Evolutionary conservation across 2,113 vertebrate genomes (phyloP), one percentile per base, ranked within the genome.

Genomic region (Prunella fulvescens): DNA sequence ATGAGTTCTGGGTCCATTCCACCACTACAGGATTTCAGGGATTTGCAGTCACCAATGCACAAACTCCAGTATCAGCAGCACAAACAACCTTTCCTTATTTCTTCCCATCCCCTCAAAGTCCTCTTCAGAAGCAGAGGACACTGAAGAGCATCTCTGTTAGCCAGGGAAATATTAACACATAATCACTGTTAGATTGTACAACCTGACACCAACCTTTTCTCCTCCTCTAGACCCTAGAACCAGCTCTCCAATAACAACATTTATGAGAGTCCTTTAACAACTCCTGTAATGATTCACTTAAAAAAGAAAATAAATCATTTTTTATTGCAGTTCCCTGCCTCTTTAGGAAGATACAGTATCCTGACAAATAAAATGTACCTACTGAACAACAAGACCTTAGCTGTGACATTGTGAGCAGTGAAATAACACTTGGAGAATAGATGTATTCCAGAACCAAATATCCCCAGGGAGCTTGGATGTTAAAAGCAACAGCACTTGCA

Each of bases 401-500:
- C 92, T 77, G 92, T 90, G 95, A 90, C 81, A 93, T 57, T 86
- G 91, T 57, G 81, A 94, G 77, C 61, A 72, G 72, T 44, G 89
- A 95, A 95, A 90, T 87, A 96, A 92, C 90, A 78, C 67, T 66
- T 57, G 48, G 91, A 96, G 73, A 84, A 90, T 26, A 90, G 86
- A 95, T 81, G 85, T 88, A 92, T 95, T 90, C 90, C 91, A 94
- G 86, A 94, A 92, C 54, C 88, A 95, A 95, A 93, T 83, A 90
- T 93, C 96, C 92, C 88, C 70, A 37, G 94, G 93, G 96, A 93
- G 70, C 80, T 18, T 8, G 51, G 84, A 82, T 61, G 70, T 88
- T 88, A 96, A 97, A 95, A 89, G 83, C 84, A 86, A 89, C 74
- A 94, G 69, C 83, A 60, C 94, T 93, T 71, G 58, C 92, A 79